A percentile compares a stretch with the other conserved stretches of the same genome.
Evolutionary conservation across 2,888 invertebrate genomes (phyloP).

Genomic region (Conchocele bisecta): DNA sequence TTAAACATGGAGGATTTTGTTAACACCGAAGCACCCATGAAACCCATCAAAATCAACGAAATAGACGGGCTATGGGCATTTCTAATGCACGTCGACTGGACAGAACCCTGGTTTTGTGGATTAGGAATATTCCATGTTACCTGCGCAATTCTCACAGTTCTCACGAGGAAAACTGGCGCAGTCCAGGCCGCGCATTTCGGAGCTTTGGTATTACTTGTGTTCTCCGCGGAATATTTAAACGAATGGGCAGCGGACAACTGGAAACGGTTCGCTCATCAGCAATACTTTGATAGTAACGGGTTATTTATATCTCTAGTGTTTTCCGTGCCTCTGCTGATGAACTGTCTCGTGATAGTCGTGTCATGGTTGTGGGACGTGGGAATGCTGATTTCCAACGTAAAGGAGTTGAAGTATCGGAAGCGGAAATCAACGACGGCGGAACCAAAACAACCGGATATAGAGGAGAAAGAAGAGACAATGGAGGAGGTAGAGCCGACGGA

Average conservation of each 20-base stretch:
- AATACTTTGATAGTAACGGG: constrained; percentile 97
- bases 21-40: constrained; percentile 15
- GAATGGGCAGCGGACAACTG: constrained; percentile 94
- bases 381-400: constrained; percentile 92
- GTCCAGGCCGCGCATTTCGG: constrained; percentile 63
- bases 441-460: constrained; percentile 7
- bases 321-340: constrained; percentile 95
- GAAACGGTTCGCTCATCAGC: constrained; percentile 93
- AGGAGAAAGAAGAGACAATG: constrained; percentile 13
- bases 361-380: constrained; percentile 95
- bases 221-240: constrained; percentile 95
- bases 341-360: constrained; percentile 96
- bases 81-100: constrained; percentile 70
- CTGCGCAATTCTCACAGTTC: constrained; percentile 64
- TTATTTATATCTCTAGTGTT: constrained; percentile 96
- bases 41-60: constrained; percentile 53
- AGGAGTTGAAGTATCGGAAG: constrained; percentile 85
- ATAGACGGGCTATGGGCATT: constrained; percentile 51
- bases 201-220: constrained; percentile 89
- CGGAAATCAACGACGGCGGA: neutral
- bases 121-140: constrained; percentile 71
- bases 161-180: constrained; percentile 56
- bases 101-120: constrained; percentile 74
- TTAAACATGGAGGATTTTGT: constrained; percentile 18
- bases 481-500: neutral